Conservation (phyloP, 1,140 invertebrate species). For the Scaptomyza graminum region DNA sequence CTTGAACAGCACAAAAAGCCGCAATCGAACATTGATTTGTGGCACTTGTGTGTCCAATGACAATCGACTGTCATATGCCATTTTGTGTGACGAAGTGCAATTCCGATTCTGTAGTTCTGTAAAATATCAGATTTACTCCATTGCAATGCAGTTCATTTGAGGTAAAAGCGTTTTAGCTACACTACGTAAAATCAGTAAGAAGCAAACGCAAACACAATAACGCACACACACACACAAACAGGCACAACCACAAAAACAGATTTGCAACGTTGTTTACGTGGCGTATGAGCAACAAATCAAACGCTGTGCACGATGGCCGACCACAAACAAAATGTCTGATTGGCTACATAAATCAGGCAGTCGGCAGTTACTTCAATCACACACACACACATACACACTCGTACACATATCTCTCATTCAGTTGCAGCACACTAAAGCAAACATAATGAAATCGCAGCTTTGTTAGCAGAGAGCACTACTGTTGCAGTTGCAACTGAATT, state of each 20-base stretch:
- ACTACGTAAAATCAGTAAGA: neutral
- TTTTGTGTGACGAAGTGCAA: constrained; percentile 7
- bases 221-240: neutral
- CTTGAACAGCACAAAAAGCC: neutral
- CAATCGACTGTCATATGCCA: neutral
- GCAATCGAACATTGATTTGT: neutral
- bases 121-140: constrained; percentile 15
- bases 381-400: constrained; percentile 1
- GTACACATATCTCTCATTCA: constrained; percentile 37
- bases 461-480: constrained; percentile 27
- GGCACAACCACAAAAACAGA: constrained; percentile 34
- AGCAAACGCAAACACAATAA: constrained; percentile 9
- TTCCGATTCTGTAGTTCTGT: constrained; percentile 2
- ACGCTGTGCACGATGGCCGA: constrained; percentile 42
- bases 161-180: neutral
- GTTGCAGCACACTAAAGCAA: constrained; percentile 36
- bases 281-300: constrained; percentile 74
- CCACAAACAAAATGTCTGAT: constrained; percentile 73
- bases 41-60: constrained; percentile 1
- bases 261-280: constrained; percentile 72
- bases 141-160: constrained; percentile 20
- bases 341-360: constrained; percentile 74
- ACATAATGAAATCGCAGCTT: constrained; percentile 68
- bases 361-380: constrained; percentile 33
- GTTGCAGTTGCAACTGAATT: constrained; percentile 36